Percentiles rank a stretch among this genome's conserved stretches.
These are phyloP conservation scores for Lordiphosa collinella DNA, from an alignment of 1,140 invertebrate genomes.

Conservation along the genomic window DNA sequence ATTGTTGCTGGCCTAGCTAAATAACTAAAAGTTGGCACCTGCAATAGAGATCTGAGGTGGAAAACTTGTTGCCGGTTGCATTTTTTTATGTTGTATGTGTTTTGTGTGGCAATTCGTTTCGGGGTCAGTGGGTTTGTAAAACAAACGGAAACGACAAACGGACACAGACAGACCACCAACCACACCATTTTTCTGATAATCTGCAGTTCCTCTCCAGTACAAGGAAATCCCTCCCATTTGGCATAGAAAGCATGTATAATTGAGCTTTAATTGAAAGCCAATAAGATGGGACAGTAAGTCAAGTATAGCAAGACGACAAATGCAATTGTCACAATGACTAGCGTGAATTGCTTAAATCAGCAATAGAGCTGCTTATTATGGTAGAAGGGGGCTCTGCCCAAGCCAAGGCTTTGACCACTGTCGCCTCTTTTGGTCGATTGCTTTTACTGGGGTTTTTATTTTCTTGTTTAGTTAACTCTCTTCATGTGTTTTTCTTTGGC, in stretches of 20 bases:
- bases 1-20: slow-evolving; percentile 48
- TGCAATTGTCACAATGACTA: slow-evolving; percentile 14
- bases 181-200: slow-evolving; percentile 6
- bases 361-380: not conserved
- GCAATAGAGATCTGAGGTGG: slow-evolving; percentile 21
- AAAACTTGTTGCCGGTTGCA: slow-evolving; percentile 46
- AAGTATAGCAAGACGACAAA: slow-evolving; percentile 14
- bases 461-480: slow-evolving; percentile 24
- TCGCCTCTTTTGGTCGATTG: slow-evolving; percentile 15
- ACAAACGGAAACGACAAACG: slow-evolving; percentile 42
- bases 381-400: too few species aligned
- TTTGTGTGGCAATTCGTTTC: slow-evolving; percentile 39
- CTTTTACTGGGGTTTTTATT: slow-evolving; percentile 8
- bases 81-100: slow-evolving; percentile 28
- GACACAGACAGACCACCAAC: too few species aligned
- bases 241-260: not conserved
- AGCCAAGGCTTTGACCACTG: not conserved
- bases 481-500: slow-evolving; percentile 56
- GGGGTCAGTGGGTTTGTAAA: slow-evolving; percentile 56
- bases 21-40: slow-evolving; percentile 48
- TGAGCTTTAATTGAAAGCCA: slow-evolving; percentile 33
- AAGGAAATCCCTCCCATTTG: not conserved
- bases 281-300: slow-evolving; percentile 36
- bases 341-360: slow-evolving; percentile 1
- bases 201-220: slow-evolving; percentile 22